phyloP scores from a whole-genome alignment of 2,113 vertebrate species.

The Calidris pugnax region DNA sequence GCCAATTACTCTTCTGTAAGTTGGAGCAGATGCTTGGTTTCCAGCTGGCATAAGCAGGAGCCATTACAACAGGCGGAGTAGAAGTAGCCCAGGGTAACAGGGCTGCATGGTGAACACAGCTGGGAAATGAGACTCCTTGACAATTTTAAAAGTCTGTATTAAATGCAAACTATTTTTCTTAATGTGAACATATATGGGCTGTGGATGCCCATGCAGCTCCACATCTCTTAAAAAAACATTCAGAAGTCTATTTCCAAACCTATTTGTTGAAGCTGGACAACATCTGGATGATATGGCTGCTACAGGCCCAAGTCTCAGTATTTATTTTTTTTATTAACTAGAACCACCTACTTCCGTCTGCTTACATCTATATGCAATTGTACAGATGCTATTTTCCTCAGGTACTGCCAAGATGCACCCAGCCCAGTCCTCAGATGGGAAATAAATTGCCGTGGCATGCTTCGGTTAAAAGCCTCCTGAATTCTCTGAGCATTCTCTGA shows the following conservation, averaged over 20 bases:
- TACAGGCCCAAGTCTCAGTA: neutral
- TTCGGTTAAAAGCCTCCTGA: neutral
- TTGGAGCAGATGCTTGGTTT: neutral
- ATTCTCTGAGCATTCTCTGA: neutral
- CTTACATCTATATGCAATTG: neutral
- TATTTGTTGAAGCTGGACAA: neutral
- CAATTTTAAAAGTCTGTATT: neutral
- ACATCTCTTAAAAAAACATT: neutral
- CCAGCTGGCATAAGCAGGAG: neutral
- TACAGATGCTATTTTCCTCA: neutral
- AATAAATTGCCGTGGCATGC: neutral
- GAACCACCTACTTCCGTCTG: neutral
- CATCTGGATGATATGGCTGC: neutral
- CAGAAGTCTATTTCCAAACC: neutral
- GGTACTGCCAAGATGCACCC: neutral
- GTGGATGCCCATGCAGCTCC: neutral
- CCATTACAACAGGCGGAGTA: rapidly evolving
- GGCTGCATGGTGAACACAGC: neutral
- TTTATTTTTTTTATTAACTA: neutral
- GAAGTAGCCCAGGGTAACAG: neutral
- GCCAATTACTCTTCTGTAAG: neutral
- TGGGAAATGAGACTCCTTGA: neutral
- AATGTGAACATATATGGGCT: neutral
- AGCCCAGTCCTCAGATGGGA: neutral
- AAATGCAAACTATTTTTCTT: neutral